A percentile compares a stretch with the other conserved stretches of the same genome.
Evolutionary conservation across 2,888 invertebrate species (phyloP).

Genomic region (Folsomia manolachei): DNA sequence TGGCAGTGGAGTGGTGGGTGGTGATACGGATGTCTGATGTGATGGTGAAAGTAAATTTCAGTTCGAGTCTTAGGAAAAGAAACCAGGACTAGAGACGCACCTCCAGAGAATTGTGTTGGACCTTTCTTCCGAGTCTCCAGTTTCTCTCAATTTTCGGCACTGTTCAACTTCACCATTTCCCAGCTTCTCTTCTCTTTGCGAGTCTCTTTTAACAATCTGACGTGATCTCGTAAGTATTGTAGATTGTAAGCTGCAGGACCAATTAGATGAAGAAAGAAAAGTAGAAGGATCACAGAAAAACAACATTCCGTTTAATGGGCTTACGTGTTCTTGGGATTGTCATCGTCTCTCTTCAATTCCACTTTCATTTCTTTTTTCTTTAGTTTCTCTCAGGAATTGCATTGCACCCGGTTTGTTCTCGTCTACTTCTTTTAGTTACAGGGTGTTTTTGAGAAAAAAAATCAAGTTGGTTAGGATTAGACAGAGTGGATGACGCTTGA

Average conservation of each 20-base stretch:
- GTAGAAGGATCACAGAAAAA: slow-evolving; percentile 29
- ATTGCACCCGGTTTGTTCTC: too few relatives aligned
- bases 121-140: neutral
- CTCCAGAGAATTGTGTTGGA: neutral
- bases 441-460: too few relatives aligned
- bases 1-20: neutral
- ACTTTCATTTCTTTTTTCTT: neutral
- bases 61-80: neutral
- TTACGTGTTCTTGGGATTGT: slow-evolving; percentile 35
- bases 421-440: neutral
- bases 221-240: neutral
- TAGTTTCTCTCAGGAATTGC: neutral
- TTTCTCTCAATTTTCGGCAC: neutral
- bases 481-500: too few relatives aligned
- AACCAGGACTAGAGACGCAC: neutral
- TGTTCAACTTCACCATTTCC: neutral
- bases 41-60: neutral
- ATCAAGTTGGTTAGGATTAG: neutral
- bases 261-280: slow-evolving; percentile 28
- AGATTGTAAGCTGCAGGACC: slow-evolving; percentile 19
- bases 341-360: neutral
- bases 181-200: neutral
- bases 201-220: neutral
- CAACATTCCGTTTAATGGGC: slow-evolving; percentile 44
- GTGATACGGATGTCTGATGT: too few relatives aligned